phyloP scores from a whole-genome alignment of 2,797 vertebrate species.

The Enteromius unitaeniatus region DNA sequence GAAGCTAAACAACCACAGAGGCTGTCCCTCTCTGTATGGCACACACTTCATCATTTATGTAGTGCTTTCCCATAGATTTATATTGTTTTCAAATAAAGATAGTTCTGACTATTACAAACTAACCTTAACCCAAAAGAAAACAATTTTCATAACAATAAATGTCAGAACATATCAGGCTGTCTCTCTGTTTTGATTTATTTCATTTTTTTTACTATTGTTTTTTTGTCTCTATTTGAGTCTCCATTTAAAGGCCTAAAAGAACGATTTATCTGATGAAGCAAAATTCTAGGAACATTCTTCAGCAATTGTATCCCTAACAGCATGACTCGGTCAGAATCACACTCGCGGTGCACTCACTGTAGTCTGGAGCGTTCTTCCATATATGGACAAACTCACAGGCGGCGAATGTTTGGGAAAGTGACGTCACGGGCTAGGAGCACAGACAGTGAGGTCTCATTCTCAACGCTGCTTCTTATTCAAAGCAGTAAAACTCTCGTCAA shows the following conservation, averaged over 20 bases:
- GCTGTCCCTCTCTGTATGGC: neutral
- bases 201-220: no score
- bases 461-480: neutral
- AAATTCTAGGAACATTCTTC: neutral
- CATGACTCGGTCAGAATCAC: slow-evolving; percentile 62
- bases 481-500: neutral
- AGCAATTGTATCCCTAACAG: slow-evolving; percentile 3
- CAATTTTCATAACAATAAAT: neutral
- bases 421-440: slow-evolving; percentile 66
- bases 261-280: neutral
- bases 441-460: slow-evolving; percentile 41
- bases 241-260: neutral
- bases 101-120: neutral
- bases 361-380: slow-evolving; percentile 71
- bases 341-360: slow-evolving; percentile 16
- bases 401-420: slow-evolving; percentile 75
- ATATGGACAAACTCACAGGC: slow-evolving; percentile 79
- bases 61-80: neutral
- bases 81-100: neutral
- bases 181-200: neutral
- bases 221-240: neutral
- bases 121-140: neutral
- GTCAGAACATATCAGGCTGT: neutral
- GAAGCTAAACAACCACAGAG: slow-evolving; percentile 6
- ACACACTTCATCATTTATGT: neutral